Conservation (phyloP, 2,113 vertebrate species). For the Halcyon senegalensis region DNA sequence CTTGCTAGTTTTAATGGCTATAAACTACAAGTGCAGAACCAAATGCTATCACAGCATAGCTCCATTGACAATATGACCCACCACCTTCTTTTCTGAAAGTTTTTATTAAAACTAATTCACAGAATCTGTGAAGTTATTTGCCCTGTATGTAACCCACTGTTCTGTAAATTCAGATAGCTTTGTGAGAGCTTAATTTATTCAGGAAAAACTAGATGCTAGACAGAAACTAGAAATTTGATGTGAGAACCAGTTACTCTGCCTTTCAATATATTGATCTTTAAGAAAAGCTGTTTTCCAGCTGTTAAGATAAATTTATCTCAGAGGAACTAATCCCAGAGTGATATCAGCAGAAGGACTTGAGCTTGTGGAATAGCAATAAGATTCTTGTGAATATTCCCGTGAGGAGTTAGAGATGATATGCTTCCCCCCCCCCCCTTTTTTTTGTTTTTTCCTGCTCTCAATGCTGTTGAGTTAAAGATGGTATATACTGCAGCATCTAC, state of each 20-base stretch:
- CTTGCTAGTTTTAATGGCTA: neutral
- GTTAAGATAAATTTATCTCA: neutral
- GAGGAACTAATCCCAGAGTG: neutral
- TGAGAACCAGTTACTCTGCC: neutral
- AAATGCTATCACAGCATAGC: neutral
- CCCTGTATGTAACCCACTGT: neutral
- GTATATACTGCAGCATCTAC: neutral
- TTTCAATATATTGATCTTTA: neutral
- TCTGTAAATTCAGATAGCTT: neutral
- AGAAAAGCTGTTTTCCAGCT: neutral
- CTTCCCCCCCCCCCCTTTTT: no score
- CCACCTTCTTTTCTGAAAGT: neutral
- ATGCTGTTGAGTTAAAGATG: neutral
- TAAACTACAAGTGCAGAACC: neutral
- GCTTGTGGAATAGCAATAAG: neutral
- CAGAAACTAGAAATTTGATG: neutral
- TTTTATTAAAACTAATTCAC: neutral
- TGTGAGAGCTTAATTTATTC: neutral
- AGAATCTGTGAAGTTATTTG: neutral
- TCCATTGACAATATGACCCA: neutral
- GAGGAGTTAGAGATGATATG: neutral
- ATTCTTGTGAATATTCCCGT: neutral
- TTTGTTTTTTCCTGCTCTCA: accelerated
- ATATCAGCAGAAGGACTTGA: neutral
- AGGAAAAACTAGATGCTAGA: neutral